Base-by-base conservation (phyloP, 1,140 invertebrate species). In the Myzus persicae region DNA sequence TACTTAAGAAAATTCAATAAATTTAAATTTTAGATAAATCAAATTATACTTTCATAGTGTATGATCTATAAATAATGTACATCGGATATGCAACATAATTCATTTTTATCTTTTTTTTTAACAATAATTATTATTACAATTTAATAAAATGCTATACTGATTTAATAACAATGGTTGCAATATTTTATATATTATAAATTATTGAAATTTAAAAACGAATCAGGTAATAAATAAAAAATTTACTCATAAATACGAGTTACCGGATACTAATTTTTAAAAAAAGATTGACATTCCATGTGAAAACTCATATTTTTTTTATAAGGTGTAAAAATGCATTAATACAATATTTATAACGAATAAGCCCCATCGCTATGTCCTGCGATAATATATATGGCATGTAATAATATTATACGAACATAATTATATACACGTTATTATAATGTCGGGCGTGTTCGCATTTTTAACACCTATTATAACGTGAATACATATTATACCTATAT, bases 391-490 rank as follows among this genome's bases (percentile, higher is more conserved):
- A n/a, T 67, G 31, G 11, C n/a, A n/a, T 67, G 3, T n/a, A 67
- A 42, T 44, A 44, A 6, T 44, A 51, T 48, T 85, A 85, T 85
- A 84, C 22, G 84, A 44, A 85, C 26, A 44, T 38, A 84, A 42
- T 44, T 87, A 84, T 38, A 81, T 81, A 38, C 76, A 36, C 20
- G 24, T 36, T 9, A 18, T 87, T n/a, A 87, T 36, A 51, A n/a
- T 51, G 24, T 51, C 36, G 36, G 46, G 87, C n/a, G 87, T 89
- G 36, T 89, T 89, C 36, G 20, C 87, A 38, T 89, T 89, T 89
- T 51, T 89, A 51, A 89, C 46, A 89, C 87, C 46, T 51, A 89
- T 89, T 51, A 51, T 36, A 26, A 88, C 85, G 44, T 48, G 85
- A 48, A n/a, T n/a, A n/a, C n/a, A n/a, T n/a, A n/a, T n/a, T n/a